phyloP scores from a whole-genome alignment of 2,888 invertebrate species.

The Stenodema calcarata region DNA sequence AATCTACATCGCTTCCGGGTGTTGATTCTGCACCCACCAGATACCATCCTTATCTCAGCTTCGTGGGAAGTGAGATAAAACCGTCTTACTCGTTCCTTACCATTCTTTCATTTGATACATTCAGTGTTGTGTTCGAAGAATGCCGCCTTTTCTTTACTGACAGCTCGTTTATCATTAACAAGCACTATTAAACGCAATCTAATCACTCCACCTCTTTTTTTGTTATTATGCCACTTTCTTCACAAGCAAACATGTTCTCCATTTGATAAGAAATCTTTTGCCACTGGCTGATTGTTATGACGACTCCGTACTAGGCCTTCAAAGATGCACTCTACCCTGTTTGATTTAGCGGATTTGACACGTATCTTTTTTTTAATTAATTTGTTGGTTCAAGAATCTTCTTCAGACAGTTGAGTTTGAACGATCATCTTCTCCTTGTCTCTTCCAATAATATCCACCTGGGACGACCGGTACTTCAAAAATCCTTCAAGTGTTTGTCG shows the following conservation, averaged over 20 bases:
- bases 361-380: too few species aligned
- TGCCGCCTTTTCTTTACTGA: not conserved
- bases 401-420: too few species aligned
- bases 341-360: too few species aligned
- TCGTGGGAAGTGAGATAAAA: constrained; percentile 13
- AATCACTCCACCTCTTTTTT: not conserved
- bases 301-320: too few species aligned
- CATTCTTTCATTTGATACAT: not conserved
- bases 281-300: not conserved
- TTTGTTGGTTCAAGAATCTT: too few species aligned
- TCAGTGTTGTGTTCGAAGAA: not conserved
- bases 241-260: not conserved
- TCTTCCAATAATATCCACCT: too few species aligned
- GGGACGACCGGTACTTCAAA: too few species aligned
- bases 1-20: not conserved
- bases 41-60: not conserved
- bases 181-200: not conserved
- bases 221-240: not conserved
- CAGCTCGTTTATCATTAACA: not conserved
- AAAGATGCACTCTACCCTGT: too few species aligned
- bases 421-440: too few species aligned
- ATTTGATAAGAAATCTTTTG: not conserved
- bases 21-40: not conserved
- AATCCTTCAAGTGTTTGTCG: too few species aligned
- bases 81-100: not conserved